These are phyloP conservation scores for Catocala fraxini DNA, from an alignment of 2,888 invertebrate genomes.

Conservation along the genomic window DNA sequence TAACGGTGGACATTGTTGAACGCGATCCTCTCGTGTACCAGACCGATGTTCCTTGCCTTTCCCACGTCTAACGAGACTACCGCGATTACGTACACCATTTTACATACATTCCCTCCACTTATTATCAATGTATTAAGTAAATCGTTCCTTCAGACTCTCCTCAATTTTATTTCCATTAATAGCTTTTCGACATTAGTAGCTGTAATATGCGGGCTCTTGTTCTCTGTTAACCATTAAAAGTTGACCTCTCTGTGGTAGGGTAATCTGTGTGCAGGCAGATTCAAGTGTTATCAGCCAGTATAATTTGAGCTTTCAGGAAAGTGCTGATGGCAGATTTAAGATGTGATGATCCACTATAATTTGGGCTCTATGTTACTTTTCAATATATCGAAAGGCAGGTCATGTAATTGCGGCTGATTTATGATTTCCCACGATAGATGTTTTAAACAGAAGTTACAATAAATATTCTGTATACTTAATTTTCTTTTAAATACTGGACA, in stretches of 20 bases:
- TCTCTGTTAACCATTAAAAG: constrained; percentile 28
- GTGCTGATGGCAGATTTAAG: constrained; percentile 34
- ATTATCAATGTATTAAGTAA: constrained; percentile 85
- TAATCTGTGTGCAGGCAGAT: constrained; percentile 18
- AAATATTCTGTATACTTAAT: constrained; percentile 4
- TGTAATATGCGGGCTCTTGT: constrained; percentile 31
- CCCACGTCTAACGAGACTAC: constrained; percentile 86
- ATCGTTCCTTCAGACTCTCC: constrained; percentile 75
- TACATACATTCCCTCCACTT: constrained; percentile 82
- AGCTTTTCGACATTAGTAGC: constrained; percentile 71
- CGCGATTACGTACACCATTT: constrained; percentile 82
- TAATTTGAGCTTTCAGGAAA: constrained; percentile 28
- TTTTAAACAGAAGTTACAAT: constrained; percentile 13
- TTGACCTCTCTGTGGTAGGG: constrained; percentile 24
- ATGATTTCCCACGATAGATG: constrained; percentile 35
- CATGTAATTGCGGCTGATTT: constrained; percentile 20
- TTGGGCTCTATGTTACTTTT: constrained; percentile 20
- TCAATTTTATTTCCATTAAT: constrained; percentile 84
- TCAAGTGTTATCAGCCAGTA: constrained; percentile 16
- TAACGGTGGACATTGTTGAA: constrained; percentile 82
- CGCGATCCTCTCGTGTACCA: constrained; percentile 77
- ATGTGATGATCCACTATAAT: constrained; percentile 18
- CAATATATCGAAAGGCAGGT: constrained; percentile 11
- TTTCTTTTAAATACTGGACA: constrained; percentile 2
- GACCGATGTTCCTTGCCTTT: constrained; percentile 62